Conservation (phyloP, 2,888 invertebrate species). For the Aethes cnicana region DNA sequence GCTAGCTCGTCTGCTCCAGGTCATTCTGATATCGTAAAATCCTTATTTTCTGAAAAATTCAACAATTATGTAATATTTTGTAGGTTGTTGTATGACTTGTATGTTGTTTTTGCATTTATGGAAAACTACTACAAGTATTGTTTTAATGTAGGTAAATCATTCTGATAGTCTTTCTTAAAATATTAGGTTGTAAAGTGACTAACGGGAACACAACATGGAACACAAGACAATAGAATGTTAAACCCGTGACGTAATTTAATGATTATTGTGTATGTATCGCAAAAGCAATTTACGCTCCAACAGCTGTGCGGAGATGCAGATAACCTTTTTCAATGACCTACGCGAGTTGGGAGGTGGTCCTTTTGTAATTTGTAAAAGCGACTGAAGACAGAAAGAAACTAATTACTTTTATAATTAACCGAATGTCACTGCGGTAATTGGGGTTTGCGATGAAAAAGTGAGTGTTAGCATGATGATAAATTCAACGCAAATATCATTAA, state of each 20-base stretch:
- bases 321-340: conserved; percentile 35
- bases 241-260: background rate
- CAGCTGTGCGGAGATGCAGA: conserved; percentile 22
- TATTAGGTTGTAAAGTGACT: no score
- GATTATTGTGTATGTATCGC: conserved; percentile 6
- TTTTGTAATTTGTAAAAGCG: conserved; percentile 34
- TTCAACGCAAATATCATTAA: conserved; percentile 55
- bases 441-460: conserved; percentile 56
- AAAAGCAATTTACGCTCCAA: conserved; percentile 3
- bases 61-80: no score
- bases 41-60: no score
- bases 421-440: conserved; percentile 61
- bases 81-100: no score
- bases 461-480: conserved; percentile 64
- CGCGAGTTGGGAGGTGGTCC: conserved; percentile 30
- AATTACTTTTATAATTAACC: conserved; percentile 65
- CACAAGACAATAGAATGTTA: no score
- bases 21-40: no score
- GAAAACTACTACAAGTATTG: no score
- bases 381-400: conserved; percentile 47
- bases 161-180: background rate
- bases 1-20: no score
- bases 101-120: no score
- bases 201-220: no score
- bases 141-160: no score